Conservation (phyloP, 1,140 invertebrate species). For the Calephelis nemesis region DNA sequence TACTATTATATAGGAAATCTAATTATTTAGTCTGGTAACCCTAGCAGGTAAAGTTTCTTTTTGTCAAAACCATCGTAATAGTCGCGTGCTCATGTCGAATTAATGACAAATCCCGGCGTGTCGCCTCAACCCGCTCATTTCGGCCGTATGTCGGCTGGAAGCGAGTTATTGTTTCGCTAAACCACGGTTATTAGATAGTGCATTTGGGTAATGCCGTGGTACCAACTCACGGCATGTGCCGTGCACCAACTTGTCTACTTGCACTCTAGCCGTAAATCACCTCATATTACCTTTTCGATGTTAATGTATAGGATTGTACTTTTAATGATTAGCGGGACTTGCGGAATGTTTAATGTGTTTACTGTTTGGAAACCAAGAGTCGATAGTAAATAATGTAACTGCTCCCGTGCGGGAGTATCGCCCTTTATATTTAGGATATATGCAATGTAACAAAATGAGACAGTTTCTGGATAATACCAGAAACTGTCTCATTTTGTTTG, state of each 20-base stretch:
- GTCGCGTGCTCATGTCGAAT: conserved; percentile 68
- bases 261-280: conserved; percentile 48
- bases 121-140: conserved; percentile 67
- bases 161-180: conserved; percentile 51
- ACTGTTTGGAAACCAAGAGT: background rate
- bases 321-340: background rate
- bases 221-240: conserved; percentile 64
- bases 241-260: conserved; percentile 39
- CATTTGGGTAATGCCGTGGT: conserved; percentile 54
- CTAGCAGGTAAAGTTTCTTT: conserved; percentile 44
- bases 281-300: conserved; percentile 27
- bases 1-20: too few species aligned
- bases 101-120: conserved; percentile 66
- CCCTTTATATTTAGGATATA: too few species aligned
- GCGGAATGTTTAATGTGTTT: background rate
- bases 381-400: too few species aligned
- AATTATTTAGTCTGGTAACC: too few species aligned
- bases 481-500: too few species aligned
- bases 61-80: conserved; percentile 64
- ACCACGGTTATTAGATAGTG: conserved; percentile 74
- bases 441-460: too few species aligned
- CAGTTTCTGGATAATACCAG: too few species aligned
- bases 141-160: conserved; percentile 48
- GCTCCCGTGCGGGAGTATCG: too few species aligned
- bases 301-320: background rate